Evolutionary conservation across 2,888 invertebrate species (phyloP), one percentile per base, ranked within the genome.

Genomic region (Nephrotoma flavescens): DNA sequence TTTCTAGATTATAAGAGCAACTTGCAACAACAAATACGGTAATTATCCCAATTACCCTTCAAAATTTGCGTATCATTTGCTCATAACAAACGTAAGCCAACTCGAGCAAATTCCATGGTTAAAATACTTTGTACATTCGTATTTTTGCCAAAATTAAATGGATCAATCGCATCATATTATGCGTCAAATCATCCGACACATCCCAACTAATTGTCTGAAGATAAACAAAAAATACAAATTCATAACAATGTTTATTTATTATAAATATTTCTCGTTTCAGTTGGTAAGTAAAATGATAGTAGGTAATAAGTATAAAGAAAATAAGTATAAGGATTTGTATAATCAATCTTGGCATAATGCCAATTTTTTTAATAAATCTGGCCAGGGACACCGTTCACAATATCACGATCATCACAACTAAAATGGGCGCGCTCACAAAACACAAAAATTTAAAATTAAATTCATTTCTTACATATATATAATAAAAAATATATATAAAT

Each of bases 341-440:
- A 71, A 31, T 71, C 71, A 31, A 31, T 86, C 31, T 86, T 86
- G 86, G 86, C 86, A 86, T 41, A 41, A 42, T 41, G 52, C 86
- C 86, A 86, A 86, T 11, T 42, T 57, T 57, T 57, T 57, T 45
- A 42, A 57, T 57, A 42, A 86, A 86, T 71, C n/a, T 86, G 86
- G 86, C 86, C 86, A 88, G 57, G 87, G 88, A 86, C 71, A 85
- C 71, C 7, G 71, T 71, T 71, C 31, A 31, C 31, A 71, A 71
- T 71, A 71, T 71, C 71, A 71, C 42, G 41, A 12, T 7, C 6
- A 52, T 84, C 41, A 87, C 15, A 42, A 57, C 52, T 42, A 86
- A 12, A 86, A 86, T 45, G 47, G 47, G 44, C 19, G 15, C 44
- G 44, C 19, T 7, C 44, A 86, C 19, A 31, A 86, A 45, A 85